These are phyloP conservation scores for Acanthosepion pharaonis DNA, from an alignment of 2,888 invertebrate genomes.

Conservation along the genomic window DNA sequence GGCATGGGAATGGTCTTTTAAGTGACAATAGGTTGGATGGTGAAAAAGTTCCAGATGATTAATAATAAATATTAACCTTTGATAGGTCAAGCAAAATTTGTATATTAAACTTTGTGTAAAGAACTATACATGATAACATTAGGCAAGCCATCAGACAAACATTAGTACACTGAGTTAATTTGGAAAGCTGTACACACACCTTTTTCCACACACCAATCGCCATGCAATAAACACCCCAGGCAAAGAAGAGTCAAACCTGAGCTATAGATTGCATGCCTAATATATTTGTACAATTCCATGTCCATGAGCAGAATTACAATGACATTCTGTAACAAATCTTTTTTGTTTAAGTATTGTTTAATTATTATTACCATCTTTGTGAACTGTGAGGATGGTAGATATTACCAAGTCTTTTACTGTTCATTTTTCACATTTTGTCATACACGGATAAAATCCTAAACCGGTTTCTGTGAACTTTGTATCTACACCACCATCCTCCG, in stretches of 20 bases:
- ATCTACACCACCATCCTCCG: slow-evolving; percentile 35
- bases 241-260: slow-evolving; percentile 33
- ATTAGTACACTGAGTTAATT: slow-evolving; percentile 46
- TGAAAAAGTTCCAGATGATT: slow-evolving; percentile 34
- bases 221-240: slow-evolving; percentile 41
- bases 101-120: slow-evolving; percentile 48
- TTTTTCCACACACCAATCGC: slow-evolving; percentile 39
- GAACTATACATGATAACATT: slow-evolving; percentile 47
- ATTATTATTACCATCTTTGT: background rate
- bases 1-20: slow-evolving; percentile 43
- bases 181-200: slow-evolving; percentile 46
- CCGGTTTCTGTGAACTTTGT: slow-evolving; percentile 44
- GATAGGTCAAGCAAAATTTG: slow-evolving; percentile 45
- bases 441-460: slow-evolving; percentile 25
- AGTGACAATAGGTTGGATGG: slow-evolving; percentile 44
- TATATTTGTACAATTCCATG: slow-evolving; percentile 42
- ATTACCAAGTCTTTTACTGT: background rate
- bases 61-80: slow-evolving; percentile 46
- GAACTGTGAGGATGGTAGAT: slow-evolving; percentile 1
- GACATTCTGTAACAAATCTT: slow-evolving; percentile 38
- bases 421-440: slow-evolving; percentile 1
- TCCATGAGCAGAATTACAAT: slow-evolving; percentile 44
- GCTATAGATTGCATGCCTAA: slow-evolving; percentile 43
- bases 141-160: slow-evolving; percentile 48
- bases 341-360: background rate